Conservation (phyloP, 2,113 vertebrate species). For the Podocnemis expansa region DNA sequence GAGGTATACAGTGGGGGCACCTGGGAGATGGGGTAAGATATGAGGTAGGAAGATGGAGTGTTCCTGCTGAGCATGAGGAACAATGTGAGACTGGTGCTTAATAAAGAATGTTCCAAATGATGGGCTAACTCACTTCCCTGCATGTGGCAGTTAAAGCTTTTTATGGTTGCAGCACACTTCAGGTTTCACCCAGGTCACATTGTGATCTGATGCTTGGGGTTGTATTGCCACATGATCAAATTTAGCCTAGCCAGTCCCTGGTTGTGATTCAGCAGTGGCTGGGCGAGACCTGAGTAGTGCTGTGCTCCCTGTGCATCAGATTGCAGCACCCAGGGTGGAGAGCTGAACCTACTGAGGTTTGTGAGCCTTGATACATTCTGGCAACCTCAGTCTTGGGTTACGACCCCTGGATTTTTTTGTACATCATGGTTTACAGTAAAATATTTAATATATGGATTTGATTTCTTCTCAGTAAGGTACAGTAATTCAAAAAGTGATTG, state of each 20-base stretch:
- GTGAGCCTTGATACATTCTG: not conserved
- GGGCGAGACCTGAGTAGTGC: not conserved
- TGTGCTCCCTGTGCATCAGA: not conserved
- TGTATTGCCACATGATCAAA: not conserved
- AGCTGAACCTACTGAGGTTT: not conserved
- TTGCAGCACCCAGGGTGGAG: not conserved
- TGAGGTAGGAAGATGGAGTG: not conserved
- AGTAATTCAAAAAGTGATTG: not conserved
- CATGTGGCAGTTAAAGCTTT: not conserved
- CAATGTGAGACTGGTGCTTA: not conserved
- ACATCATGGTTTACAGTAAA: not conserved
- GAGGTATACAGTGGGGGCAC: not conserved
- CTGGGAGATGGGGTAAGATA: not conserved
- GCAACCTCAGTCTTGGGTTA: not conserved
- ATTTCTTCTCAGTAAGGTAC: not conserved
- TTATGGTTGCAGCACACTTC: not conserved
- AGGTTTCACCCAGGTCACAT: not conserved
- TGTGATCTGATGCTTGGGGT: not conserved
- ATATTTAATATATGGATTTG: not conserved
- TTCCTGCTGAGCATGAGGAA: not conserved
- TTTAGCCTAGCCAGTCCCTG: not conserved
- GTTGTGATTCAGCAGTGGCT: not conserved
- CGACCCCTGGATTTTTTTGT: not conserved
- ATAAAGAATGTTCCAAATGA: not conserved
- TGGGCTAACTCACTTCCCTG: not conserved